These are phyloP conservation scores for Etheostoma cragini DNA, from an alignment of 2,113 vertebrate species.

Conservation along the genomic window DNA sequence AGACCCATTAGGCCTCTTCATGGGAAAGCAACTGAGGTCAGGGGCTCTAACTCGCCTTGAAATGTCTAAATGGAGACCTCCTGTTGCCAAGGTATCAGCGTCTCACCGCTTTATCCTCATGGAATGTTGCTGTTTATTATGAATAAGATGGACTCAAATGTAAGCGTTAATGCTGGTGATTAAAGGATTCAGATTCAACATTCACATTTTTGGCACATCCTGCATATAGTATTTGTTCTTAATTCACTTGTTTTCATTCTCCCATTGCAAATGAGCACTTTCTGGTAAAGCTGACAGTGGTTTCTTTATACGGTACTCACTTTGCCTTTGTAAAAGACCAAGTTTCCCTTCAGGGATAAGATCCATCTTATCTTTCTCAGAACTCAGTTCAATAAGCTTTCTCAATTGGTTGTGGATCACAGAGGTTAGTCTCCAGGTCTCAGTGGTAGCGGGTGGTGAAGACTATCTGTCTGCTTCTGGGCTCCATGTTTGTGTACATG, in stretches of 20 bases:
- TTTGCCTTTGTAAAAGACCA: conserved; percentile 18
- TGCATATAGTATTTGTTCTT: neutral
- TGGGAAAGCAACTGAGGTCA: conserved; percentile 65
- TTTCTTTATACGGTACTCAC: neutral
- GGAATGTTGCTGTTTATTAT: conserved; percentile 70
- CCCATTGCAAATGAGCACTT: neutral
- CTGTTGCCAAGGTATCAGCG: conserved; percentile 52
- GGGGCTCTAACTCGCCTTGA: conserved; percentile 71
- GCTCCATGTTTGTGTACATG: conserved; percentile 49
- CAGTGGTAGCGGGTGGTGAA: conserved; percentile 10
- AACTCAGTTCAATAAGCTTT: conserved; percentile 61
- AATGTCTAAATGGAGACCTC: conserved; percentile 70
- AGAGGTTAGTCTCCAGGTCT: conserved; percentile 59
- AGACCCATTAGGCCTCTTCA: conserved; percentile 38
- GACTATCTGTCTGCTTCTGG: conserved; percentile 26
- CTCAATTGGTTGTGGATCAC: conserved; percentile 72
- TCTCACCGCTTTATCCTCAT: conserved; percentile 46
- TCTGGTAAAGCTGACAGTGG: neutral
- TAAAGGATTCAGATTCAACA: conserved; percentile 20
- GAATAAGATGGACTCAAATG: conserved; percentile 34
- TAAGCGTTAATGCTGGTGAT: conserved; percentile 34
- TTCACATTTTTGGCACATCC: neutral
- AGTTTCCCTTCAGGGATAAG: conserved; percentile 21
- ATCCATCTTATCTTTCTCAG: conserved; percentile 51
- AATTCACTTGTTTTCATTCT: conserved; percentile 11